phyloP scores from a whole-genome alignment of 2,797 vertebrate genomes.

The Numenius phaeopus region DNA sequence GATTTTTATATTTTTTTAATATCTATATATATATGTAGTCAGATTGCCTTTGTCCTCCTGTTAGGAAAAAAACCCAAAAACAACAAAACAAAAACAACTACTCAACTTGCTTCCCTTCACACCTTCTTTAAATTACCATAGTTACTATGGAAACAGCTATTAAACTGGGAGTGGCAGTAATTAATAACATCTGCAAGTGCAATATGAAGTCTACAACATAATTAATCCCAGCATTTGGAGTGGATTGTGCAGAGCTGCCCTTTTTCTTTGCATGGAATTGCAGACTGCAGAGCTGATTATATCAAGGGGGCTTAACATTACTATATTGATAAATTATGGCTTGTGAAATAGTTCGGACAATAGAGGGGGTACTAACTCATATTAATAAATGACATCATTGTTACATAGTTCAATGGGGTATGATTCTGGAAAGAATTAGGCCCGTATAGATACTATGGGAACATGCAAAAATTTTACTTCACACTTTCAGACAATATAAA shows the following conservation, averaged over 20 bases:
- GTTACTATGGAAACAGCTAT: slow-evolving; percentile 59
- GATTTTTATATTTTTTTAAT: not conserved
- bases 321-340: not conserved
- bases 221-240: slow-evolving; percentile 42
- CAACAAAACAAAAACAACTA: not conserved
- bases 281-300: not conserved
- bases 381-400: not conserved
- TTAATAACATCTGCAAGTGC: slow-evolving; percentile 63
- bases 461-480: not conserved
- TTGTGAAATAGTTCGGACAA: not conserved
- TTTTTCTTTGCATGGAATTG: not conserved
- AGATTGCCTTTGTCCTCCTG: not conserved
- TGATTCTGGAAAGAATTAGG: not conserved
- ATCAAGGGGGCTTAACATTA: not conserved
- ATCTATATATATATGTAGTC: not conserved
- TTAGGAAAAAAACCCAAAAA: not conserved
- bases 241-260: not conserved
- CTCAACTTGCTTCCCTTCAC: not conserved
- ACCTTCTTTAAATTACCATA: not conserved
- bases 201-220: slow-evolving; percentile 22
- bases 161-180: slow-evolving; percentile 47
- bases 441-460: not conserved
- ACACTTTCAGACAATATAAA: not conserved
- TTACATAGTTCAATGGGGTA: not conserved
- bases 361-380: not conserved